Evolutionary conservation across 2,113 vertebrate species (phyloP), one percentile per base, ranked within the genome.

Genomic region (Lagenorhynchus albirostris): DNA sequence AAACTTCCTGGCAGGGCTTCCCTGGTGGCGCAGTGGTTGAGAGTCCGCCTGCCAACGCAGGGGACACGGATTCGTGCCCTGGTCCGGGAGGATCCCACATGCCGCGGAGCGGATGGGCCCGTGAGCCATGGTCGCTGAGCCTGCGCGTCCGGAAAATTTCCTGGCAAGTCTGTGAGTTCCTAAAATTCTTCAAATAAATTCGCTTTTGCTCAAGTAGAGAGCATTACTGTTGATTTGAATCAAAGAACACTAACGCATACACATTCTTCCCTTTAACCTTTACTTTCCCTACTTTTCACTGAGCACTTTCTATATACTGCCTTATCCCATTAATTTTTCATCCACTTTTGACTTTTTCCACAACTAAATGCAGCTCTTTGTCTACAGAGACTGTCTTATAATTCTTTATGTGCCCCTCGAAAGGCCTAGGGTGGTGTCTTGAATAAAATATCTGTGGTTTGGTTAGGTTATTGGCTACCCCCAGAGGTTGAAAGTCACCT

Each of bases 401-500:
- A 83, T 97, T 97, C 67, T 93, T 55, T 62, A 29, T n/a, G 4
- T 53, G 50, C 36, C n/a, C 60, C 91, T 92, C 55, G 53, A 23
- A 90, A 67, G 74, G 44, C 62, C 79, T 81, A 85, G 38, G 88
- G 70, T 62, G 73, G 31, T 79, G 23, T 91, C 47, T 68, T 97
- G 82, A 97, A 70, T 87, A 96, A 96, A 97, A 89, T 58, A 96
- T 83, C 38, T 90, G 50, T 65, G 26, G 44, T 90, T 77, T 29
- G 17, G 13, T 87, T 71, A 44, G 60, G 83, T 92, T 80, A 96
- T 3, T 87, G 74, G 82, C 90, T 89, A 44, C 29, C 41, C 73
- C 55, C 26, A 74, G 76, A 84, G 70, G 38, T 89, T 96, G 91
- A 87, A 97, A 96, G 80, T 96, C 65, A 92, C 65, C 55, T 97